phyloP scores from a whole-genome alignment of 1,140 invertebrate genomes.

The Littorina saxatilis region DNA sequence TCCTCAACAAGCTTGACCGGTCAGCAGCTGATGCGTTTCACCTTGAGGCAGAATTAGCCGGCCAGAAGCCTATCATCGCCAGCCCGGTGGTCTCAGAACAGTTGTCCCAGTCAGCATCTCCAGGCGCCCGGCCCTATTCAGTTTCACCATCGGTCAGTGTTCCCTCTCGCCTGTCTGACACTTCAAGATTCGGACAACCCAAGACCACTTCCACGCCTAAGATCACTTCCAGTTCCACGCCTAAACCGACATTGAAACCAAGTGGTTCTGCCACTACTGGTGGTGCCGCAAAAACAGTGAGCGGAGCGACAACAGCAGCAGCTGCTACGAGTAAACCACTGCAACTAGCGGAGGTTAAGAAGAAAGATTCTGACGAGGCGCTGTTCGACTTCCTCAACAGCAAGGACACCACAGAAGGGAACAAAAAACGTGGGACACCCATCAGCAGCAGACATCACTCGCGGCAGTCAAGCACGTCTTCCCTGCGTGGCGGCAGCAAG shows the following conservation, averaged over 20 bases:
- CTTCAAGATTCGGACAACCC: slow-evolving; percentile 41
- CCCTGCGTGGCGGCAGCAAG: slow-evolving; percentile 35
- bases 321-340: slow-evolving; percentile 29
- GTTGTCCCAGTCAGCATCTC: background rate
- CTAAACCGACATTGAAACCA: background rate
- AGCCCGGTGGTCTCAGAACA: background rate
- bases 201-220: slow-evolving; percentile 1
- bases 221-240: too few relatives aligned
- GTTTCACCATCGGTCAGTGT: slow-evolving; percentile 58
- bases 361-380: slow-evolving; percentile 77
- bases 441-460: slow-evolving; percentile 66
- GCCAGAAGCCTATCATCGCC: background rate
- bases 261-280: slow-evolving; percentile 36
- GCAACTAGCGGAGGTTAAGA: slow-evolving; percentile 44
- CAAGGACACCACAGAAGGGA: slow-evolving; percentile 60
- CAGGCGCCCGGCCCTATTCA: slow-evolving; percentile 31
- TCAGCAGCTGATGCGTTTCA: slow-evolving; percentile 85
- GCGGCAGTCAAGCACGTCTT: slow-evolving; percentile 73
- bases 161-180: slow-evolving; percentile 47
- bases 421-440: slow-evolving; percentile 59
- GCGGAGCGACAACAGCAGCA: background rate
- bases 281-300: slow-evolving; percentile 43
- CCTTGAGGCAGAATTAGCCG: slow-evolving; percentile 47
- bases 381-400: slow-evolving; percentile 77
- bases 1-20: slow-evolving; percentile 90